phyloP scores from a whole-genome alignment of 2,797 vertebrate genomes.

The Phylloscopus collybita region DNA sequence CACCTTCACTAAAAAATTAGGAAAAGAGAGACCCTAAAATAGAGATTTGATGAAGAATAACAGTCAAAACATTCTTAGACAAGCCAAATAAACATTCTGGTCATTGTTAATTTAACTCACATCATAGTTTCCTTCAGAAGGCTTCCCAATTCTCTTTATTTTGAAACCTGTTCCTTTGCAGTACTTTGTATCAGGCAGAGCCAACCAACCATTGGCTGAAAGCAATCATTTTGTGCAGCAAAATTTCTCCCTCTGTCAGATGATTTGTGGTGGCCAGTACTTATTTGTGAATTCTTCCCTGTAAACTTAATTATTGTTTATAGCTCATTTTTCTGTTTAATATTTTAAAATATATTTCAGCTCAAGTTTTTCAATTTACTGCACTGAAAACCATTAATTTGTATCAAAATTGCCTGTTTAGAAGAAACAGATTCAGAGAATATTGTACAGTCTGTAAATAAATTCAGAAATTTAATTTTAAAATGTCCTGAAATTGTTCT shows the following conservation, averaged over 20 bases:
- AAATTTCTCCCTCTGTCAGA: not conserved
- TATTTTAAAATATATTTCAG: not conserved
- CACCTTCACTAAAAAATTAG: not conserved
- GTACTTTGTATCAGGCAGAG: not conserved
- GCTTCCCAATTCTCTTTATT: not conserved
- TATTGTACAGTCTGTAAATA: not conserved
- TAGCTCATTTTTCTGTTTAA: not conserved
- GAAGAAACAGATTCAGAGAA: not conserved
- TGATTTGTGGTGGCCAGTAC: not conserved
- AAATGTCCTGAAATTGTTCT: not conserved
- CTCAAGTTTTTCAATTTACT: not conserved
- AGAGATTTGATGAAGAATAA: not conserved
- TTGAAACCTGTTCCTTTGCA: not conserved
- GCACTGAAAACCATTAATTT: not conserved
- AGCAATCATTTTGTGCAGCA: not conserved
- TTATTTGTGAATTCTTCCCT: not conserved
- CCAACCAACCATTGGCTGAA: fast-evolving
- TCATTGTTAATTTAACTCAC: not conserved
- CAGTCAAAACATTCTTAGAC: not conserved
- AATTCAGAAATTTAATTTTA: not conserved
- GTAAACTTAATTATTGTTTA: not conserved
- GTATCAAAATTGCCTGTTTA: not conserved
- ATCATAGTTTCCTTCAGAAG: not conserved
- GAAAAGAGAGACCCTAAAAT: not conserved
- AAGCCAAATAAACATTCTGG: not conserved